These are phyloP conservation scores for Chalcis sispes DNA, from an alignment of 2,888 invertebrate species.

Conservation along the genomic window DNA sequence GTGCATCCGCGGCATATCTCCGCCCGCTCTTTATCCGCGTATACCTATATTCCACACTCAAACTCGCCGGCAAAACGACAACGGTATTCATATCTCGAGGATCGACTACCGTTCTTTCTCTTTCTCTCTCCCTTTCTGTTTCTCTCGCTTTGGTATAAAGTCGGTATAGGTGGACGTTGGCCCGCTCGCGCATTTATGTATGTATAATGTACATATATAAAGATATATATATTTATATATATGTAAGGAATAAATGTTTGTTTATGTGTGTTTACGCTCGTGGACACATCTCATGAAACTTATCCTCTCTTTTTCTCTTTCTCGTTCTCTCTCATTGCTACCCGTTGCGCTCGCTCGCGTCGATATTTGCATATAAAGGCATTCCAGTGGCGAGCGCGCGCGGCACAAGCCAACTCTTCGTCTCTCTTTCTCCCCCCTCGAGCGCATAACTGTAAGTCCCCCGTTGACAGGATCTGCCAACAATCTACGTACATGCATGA, in stretches of 20 bases:
- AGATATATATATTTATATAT: constrained; percentile 30
- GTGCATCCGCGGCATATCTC: constrained; percentile 23
- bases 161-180: too few species aligned
- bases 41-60: neutral
- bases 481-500: constrained; percentile 74
- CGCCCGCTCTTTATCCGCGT: constrained; percentile 4
- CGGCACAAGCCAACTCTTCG: constrained; percentile 41
- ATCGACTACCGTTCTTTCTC: constrained; percentile 67
- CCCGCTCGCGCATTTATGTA: constrained; percentile 12
- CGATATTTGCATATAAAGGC: constrained; percentile 75
- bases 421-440: constrained; percentile 59
- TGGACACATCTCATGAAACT: constrained; percentile 43
- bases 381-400: constrained; percentile 67
- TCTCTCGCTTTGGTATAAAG: too few species aligned
- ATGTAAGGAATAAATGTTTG: constrained; percentile 57
- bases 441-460: constrained; percentile 74
- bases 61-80: constrained; percentile 56
- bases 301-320: constrained; percentile 31
- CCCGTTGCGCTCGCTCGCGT: constrained; percentile 51
- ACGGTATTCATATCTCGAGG: constrained; percentile 70
- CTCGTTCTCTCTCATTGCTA: constrained; percentile 53
- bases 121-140: constrained; percentile 58
- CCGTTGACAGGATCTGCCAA: constrained; percentile 75
- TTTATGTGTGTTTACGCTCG: constrained; percentile 55
- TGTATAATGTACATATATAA: constrained; percentile 20